Conservation (phyloP, 2,888 invertebrate genomes). For the Lasioglossum calceatum region DNA sequence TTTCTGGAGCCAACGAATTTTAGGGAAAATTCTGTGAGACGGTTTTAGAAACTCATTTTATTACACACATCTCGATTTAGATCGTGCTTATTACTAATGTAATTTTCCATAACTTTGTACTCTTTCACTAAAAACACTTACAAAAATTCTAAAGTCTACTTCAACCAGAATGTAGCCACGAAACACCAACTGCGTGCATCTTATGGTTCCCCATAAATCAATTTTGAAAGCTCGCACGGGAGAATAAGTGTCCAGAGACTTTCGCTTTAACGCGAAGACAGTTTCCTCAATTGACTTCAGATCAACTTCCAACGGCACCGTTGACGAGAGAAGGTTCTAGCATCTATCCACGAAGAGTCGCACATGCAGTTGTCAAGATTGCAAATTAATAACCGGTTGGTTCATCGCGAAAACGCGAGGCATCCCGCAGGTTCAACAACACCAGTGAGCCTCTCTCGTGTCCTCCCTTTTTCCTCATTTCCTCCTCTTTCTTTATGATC, state of each 20-base stretch:
- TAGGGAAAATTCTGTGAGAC: not conserved
- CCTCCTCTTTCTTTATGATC: slow-evolving; percentile 66
- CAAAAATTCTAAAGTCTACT: not conserved
- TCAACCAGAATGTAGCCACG: not conserved
- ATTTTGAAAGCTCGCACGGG: not conserved
- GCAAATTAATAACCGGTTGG: slow-evolving; percentile 8
- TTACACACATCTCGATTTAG: too few relatives aligned
- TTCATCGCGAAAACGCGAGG: not conserved
- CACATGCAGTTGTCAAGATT: not conserved
- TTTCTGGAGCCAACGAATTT: not conserved
- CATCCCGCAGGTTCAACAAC: slow-evolving; percentile 1
- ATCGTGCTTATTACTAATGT: too few relatives aligned
- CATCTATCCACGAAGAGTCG: not conserved
- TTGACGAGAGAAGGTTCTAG: not conserved
- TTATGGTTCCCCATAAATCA: not conserved
- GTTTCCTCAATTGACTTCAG: not conserved
- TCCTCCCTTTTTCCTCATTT: slow-evolving; percentile 40
- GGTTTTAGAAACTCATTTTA: not conserved
- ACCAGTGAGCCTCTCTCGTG: slow-evolving; percentile 21
- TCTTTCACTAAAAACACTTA: not conserved
- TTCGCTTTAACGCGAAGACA: not conserved
- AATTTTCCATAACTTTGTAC: too few relatives aligned
- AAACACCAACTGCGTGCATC: not conserved
- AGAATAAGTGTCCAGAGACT: not conserved
- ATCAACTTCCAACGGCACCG: not conserved